Evolutionary conservation across 1,140 invertebrate species (phyloP).

Genomic region (Steinernema khuongi): DNA sequence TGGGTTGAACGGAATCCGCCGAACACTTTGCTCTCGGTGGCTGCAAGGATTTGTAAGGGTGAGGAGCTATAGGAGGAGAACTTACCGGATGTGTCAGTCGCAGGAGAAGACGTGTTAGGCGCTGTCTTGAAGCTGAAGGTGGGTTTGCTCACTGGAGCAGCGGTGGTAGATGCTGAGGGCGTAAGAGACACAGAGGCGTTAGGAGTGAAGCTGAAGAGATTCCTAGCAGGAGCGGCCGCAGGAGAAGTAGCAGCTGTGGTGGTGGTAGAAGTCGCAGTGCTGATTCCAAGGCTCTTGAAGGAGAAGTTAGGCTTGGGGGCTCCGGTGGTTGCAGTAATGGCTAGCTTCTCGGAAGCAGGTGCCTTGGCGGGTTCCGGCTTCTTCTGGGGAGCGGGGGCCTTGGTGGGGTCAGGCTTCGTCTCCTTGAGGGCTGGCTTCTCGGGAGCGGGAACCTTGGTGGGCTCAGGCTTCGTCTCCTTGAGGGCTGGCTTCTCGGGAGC

Average conservation of each 20-base stretch:
- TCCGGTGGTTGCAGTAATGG: too few relatives aligned
- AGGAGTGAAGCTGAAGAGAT: neutral
- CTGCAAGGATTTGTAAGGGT: neutral
- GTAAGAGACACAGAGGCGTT: slow-evolving; percentile 8
- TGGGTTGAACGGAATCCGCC: neutral
- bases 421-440: too few relatives aligned
- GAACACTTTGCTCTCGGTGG: neutral
- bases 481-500: too few relatives aligned
- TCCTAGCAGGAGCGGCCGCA: neutral
- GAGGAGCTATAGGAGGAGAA: neutral
- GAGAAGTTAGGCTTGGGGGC: neutral
- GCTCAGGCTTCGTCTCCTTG: too few relatives aligned
- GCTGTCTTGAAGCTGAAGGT: neutral
- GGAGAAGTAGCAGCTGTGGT: too few relatives aligned
- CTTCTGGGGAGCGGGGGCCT: too few relatives aligned
- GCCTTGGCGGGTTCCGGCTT: too few relatives aligned
- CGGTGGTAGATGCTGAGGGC: slow-evolving; percentile 5
- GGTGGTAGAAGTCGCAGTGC: neutral
- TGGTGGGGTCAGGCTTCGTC: too few relatives aligned
- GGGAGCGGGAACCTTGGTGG: too few relatives aligned
- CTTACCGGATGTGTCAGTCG: neutral
- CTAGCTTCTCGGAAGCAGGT: too few relatives aligned
- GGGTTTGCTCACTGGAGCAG: slow-evolving; percentile 21
- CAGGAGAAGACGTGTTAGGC: neutral
- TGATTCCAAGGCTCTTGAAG: neutral